Percentiles rank a stretch among this genome's conserved stretches.
phyloP scores from a whole-genome alignment of 2,888 invertebrate species.

The Aromia moschata region DNA sequence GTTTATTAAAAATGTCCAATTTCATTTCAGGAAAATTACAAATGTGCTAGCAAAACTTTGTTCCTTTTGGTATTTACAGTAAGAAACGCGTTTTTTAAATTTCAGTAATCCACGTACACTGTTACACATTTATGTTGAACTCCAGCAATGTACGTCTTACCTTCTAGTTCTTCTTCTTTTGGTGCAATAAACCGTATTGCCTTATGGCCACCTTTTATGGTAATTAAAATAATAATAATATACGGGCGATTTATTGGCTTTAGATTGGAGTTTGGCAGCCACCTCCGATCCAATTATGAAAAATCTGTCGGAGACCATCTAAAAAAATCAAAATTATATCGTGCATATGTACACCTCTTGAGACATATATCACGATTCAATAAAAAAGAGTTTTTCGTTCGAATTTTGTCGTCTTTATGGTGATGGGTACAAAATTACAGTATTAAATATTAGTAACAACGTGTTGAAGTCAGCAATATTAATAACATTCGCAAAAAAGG shows the following conservation, averaged over 20 bases:
- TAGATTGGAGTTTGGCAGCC: conserved; percentile 45
- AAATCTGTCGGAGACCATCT: conserved; percentile 73
- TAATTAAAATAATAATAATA: conserved; percentile 25
- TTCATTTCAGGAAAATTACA: background rate
- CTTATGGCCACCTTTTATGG: conserved; percentile 3
- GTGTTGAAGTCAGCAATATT: too few species aligned
- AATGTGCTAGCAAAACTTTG: background rate
- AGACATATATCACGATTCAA: too few species aligned
- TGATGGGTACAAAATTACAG: too few species aligned
- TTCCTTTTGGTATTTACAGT: background rate
- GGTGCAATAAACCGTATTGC: background rate
- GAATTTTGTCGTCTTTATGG: too few species aligned
- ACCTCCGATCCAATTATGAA: conserved; percentile 57
- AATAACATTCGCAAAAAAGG: background rate
- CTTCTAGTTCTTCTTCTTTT: background rate
- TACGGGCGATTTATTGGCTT: conserved; percentile 43
- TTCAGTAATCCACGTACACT: background rate
- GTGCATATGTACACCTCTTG: background rate
- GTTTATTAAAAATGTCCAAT: background rate
- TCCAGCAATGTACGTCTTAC: background rate
- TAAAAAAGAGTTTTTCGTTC: too few species aligned
- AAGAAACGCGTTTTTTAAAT: background rate
- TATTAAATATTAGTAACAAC: too few species aligned
- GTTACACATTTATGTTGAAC: background rate
- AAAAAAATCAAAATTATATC: conserved; percentile 29